Base-by-base conservation (phyloP, 1,140 invertebrate genomes). In the Microplitis mediator region DNA sequence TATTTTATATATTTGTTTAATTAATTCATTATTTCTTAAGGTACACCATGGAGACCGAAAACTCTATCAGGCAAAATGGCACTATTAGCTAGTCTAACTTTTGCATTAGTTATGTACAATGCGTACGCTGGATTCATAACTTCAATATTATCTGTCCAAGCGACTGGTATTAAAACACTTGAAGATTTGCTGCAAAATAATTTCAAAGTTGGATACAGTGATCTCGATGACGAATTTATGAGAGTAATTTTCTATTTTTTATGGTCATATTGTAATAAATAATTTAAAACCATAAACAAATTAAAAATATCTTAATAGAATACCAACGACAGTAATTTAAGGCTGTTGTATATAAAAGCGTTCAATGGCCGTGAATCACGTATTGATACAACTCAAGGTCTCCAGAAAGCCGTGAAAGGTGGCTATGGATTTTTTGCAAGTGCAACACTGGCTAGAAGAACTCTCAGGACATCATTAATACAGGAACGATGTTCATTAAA, bases 51-150 rank as follows among this genome's bases (percentile, higher is more conserved):
- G 88, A 89, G 85, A 9, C 90, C 90, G 1, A 81, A 80, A 9
- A 89, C 84, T 34, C 82, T 88, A 4, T 88, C 90, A 3, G 90
- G 89, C 0, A 90, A 90, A 75, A 82, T 90, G 1, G 80, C 91
- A 0, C 80, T 92, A 3, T 82, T 91, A 11, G 87, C 88, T 0
- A 90, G 89, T 56, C 77, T 91, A 23, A 79, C 90, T 3, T 91
- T 91, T 72, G 88, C 89, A 0, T 77, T 91, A 13, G 88, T 91
- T 0, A 90, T 84, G 5, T 91, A 90, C 73, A 91, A 90, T 73
- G 87, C 90, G 0, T 91, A 91, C 69, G 89, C 90, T 0, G 90
- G 90, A 3, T 91, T 90, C 71, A 91, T 91, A 35, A 91, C 90
- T 0, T 92, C 91, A 0, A 90, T 91, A 11, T 77, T 92, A 14